A percentile compares a stretch with the other conserved stretches of the same genome.
Conservation (phyloP, 2,888 invertebrate genomes). For the Ectemnius lituratus region DNA sequence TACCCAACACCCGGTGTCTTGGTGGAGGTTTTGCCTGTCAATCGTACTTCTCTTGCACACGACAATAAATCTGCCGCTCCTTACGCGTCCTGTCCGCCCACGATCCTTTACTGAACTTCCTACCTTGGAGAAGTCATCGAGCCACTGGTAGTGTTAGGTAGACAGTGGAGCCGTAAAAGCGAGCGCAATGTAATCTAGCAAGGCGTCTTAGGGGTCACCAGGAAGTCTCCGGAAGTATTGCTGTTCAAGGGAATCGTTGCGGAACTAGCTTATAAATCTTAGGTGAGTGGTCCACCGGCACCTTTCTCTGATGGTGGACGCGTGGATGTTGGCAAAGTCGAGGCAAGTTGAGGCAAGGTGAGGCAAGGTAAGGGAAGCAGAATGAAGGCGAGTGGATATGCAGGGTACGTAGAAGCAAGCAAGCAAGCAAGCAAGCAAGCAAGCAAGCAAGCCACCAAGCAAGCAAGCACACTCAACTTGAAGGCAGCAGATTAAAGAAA, state of each 20-base stretch:
- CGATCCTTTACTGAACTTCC: too few species aligned
- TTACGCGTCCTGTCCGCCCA: too few species aligned
- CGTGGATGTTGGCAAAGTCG: constrained; percentile 5
- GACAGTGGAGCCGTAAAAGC: too few species aligned
- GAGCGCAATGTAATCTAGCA: too few species aligned
- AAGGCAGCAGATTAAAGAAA: constrained; percentile 73
- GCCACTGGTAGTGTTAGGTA: too few species aligned
- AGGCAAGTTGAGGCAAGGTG: constrained; percentile 22
- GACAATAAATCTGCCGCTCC: constrained; percentile 3
- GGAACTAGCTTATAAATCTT: background rate
- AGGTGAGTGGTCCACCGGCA: constrained; percentile 30
- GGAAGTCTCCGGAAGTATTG: background rate
- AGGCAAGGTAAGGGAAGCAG: constrained; percentile 16
- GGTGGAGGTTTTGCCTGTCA: background rate
- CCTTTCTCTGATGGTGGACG: constrained; percentile 19
- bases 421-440: constrained; percentile 35
- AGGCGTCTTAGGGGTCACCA: background rate
- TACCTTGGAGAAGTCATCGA: too few species aligned
- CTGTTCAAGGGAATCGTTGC: background rate
- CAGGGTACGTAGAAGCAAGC: constrained; percentile 24
- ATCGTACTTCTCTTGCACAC: background rate
- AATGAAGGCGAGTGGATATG: constrained; percentile 36
- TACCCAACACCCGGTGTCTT: background rate
- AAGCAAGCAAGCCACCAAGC: too few species aligned
- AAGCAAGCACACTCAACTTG: constrained; percentile 48